A percentile compares a stretch with the other conserved stretches of the same genome.
These are phyloP conservation scores for Turritopsis dohrnii DNA, from an alignment of 30 jellyfish, hydroid and myxozoan species.

Conservation along the genomic window DNA sequence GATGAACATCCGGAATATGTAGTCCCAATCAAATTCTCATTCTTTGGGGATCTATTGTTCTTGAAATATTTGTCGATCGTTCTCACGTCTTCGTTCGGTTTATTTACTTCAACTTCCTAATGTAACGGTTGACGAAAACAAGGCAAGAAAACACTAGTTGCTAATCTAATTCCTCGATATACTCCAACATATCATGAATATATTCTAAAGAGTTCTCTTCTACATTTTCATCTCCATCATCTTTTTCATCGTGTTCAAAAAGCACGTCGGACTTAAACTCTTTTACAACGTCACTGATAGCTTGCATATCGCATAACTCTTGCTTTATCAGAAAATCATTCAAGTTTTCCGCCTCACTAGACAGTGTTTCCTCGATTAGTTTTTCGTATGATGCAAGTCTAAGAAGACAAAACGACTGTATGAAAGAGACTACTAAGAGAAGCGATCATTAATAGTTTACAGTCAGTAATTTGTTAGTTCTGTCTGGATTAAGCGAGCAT, in stretches of 20 bases:
- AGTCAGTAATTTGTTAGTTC: too few relatives aligned
- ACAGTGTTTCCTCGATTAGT: neutral
- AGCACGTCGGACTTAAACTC: neutral
- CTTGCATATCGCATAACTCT: neutral
- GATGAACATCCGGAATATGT: too few relatives aligned
- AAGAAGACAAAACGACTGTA: neutral
- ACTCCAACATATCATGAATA: neutral
- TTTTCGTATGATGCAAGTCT: neutral
- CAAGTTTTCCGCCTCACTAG: neutral
- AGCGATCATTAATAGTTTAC: too few relatives aligned
- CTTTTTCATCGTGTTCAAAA: neutral
- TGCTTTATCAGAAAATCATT: neutral
- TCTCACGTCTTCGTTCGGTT: too few relatives aligned
- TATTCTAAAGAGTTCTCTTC: neutral
- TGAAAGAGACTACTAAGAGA: neutral
- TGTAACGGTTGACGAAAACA: too few relatives aligned
- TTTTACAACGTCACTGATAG: neutral
- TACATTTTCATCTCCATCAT: neutral
- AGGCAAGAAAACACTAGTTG: too few relatives aligned
- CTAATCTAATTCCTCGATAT: neutral
- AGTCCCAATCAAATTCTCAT: too few relatives aligned
- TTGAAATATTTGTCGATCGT: too few relatives aligned
- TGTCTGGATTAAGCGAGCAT: too few relatives aligned
- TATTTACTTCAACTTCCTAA: too few relatives aligned
- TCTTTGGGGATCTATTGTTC: too few relatives aligned